Percentiles rank a stretch among this genome's conserved stretches.
These are phyloP conservation scores for Cantharis flavilabris DNA, from an alignment of 2,888 invertebrate species.

Conservation along the genomic window DNA sequence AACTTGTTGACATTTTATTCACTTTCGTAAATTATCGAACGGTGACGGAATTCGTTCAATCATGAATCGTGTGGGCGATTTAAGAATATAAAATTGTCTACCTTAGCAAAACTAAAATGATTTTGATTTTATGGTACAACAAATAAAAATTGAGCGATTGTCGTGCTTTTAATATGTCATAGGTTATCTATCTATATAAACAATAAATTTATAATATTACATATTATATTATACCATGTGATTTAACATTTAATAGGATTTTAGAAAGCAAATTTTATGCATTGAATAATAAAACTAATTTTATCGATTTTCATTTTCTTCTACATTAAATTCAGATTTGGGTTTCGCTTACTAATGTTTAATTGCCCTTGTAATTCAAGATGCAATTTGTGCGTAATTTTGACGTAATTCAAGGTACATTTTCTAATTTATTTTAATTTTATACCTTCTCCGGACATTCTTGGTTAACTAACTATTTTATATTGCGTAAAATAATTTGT, in stretches of 20 bases:
- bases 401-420: neutral
- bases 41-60: slow-evolving; percentile 2
- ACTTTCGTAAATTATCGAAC: slow-evolving; percentile 8
- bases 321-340: neutral
- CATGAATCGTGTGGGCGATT: neutral
- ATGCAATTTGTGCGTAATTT: slow-evolving; percentile 1
- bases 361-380: neutral
- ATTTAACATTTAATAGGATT: neutral
- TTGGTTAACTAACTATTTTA: neutral
- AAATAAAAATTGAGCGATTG: neutral
- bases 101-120: neutral
- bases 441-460: neutral
- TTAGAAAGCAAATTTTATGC: neutral
- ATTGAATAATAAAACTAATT: neutral
- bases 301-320: neutral
- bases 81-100: neutral
- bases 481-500: neutral
- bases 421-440: slow-evolving; percentile 1
- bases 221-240: neutral
- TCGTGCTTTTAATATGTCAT: neutral
- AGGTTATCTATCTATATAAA: neutral
- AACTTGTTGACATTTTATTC: neutral
- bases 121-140: neutral
- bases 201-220: neutral
- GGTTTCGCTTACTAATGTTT: neutral